Evolutionary conservation across 2,797 vertebrate genomes (phyloP).

Genomic region (Mormyrops boulengeri): DNA sequence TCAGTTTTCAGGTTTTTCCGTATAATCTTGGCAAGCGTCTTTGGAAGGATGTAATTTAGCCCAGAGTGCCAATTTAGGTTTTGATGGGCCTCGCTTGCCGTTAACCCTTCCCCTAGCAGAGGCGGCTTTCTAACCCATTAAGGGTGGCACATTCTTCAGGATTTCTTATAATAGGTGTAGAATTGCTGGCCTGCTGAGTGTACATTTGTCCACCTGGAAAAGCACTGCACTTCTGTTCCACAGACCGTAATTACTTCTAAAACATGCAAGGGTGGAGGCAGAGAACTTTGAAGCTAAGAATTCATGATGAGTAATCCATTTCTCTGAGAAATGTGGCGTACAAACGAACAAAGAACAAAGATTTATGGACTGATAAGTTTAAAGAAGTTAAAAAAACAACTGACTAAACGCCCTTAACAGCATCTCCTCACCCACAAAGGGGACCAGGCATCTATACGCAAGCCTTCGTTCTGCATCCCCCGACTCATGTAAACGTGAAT

Average conservation of each 20-base stretch:
- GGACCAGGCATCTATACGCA: neutral
- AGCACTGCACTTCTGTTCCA: conserved; percentile 59
- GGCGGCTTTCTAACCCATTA: neutral
- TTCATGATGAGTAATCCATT: neutral
- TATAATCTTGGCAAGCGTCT: neutral
- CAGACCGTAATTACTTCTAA: conserved; percentile 73
- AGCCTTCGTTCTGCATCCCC: neutral
- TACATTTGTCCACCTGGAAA: conserved; percentile 64
- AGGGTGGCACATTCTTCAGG: neutral
- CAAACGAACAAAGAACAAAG: neutral
- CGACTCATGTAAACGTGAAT: neutral
- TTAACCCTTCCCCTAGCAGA: conserved; percentile 1
- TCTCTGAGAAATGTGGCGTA: neutral
- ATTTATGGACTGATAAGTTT: conserved; percentile 4
- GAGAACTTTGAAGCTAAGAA: neutral
- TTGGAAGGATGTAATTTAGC: conserved; percentile 13
- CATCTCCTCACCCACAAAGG: neutral
- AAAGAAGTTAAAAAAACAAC: neutral
- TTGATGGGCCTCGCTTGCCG: neutral
- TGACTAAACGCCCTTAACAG: neutral
- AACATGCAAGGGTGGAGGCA: conserved; percentile 39
- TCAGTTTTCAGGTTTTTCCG: conserved; percentile 4
- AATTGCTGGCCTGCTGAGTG: conserved; percentile 63
- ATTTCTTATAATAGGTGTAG: conserved; percentile 14
- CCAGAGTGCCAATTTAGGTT: conserved; percentile 16